Evolutionary conservation across 2,113 vertebrate species (phyloP), one percentile per base, ranked within the genome.

Genomic region (Odontesthes bonariensis): DNA sequence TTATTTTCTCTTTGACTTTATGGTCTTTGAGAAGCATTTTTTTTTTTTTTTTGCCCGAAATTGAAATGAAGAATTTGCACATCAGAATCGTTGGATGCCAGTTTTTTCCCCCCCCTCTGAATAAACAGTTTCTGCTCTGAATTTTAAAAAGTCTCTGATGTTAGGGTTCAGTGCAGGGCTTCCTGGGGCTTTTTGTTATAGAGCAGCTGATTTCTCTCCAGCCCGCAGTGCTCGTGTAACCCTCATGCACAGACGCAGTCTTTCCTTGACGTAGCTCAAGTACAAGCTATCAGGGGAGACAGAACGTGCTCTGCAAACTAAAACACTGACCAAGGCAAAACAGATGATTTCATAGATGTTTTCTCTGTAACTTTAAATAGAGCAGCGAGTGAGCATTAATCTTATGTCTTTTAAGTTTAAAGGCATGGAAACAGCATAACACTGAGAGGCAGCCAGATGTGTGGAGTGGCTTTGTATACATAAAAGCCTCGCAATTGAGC

Each of bases 331-430:
- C 3, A 44, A 73, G 66, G 58, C 78, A 73, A 83, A 90, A 91
- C 78, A 89, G 56, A 90, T 93, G 77, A 93, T 88, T 72, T 94
- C 90, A 93, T 77, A 49, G 8, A 69, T 74, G 79, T 82, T 58
- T 81, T 69, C 59, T 47, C 8, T 52, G 17, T 31, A 38, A 46
- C 79, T 79, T 87, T 83, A 81, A 88, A 75, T 84, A 89, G 75
- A 86, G 63, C 69, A 58, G 72, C 22, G 65, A 22, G 51, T 8
- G 23, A 64, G 71, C 66, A 79, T 88, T 69, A 76, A 87, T 90
- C 84, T 67, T 42, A 75, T 81, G 70, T 86, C 83, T 86, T 88
- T 66, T 70, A 88, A 87, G 79, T 58, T 84, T 83, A 31, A 72
- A 75, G 69, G 65, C 84, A 81, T 55, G 61, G 68, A 81, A 82